Base-by-base conservation (phyloP, 2,113 vertebrate species). In the Peucedramus taeniatus region DNA sequence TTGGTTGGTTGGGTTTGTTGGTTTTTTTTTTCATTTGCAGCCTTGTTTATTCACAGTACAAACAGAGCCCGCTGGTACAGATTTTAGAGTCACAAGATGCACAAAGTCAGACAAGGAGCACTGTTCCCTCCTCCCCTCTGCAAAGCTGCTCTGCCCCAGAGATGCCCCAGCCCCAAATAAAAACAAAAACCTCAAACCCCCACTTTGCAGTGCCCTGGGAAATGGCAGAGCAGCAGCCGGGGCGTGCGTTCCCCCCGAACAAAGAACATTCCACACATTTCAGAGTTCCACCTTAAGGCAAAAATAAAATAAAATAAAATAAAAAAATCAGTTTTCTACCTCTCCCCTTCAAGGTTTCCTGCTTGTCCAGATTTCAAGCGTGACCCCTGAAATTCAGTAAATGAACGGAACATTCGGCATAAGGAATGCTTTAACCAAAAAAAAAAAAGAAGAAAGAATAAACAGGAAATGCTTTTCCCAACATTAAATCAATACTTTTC, bases 11-110 rank as follows among this genome's bases (percentile, higher is more conserved):
- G n/a, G n/a, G n/a, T n/a, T n/a, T n/a, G 19, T 42, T 39, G 12
- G 24, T 5, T 33, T 28, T 26, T 26, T 37, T 37, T 18, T 12
- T 24, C 33, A 54, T 60, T 84, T 8, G 13, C 13, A 69, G 78
- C 79, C 59, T 49, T 24, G 33, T 66, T 93, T 85, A 89, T 96
- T 91, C 77, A 63, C 87, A 89, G 72, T 92, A 90, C 92, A 87
- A 42, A 80, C n/a, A 69, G 9, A 71, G 45, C 91, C 69, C 21
- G 7, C 51, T 16, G 60, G 85, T 86, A 91, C 56, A 77, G 26
- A 35, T 68, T 61, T 33, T 44, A 59, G 10, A 45, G 60, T 82
- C 89, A 65, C 47, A 63, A 85, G 92, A 77, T 33, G 51, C 78
- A 83, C 57, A 75, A 11, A n/a, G 45, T 42, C 33, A 69, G 79